Evolutionary conservation across 2,888 invertebrate species (phyloP).

Genomic region (Coelinius sp.): DNA sequence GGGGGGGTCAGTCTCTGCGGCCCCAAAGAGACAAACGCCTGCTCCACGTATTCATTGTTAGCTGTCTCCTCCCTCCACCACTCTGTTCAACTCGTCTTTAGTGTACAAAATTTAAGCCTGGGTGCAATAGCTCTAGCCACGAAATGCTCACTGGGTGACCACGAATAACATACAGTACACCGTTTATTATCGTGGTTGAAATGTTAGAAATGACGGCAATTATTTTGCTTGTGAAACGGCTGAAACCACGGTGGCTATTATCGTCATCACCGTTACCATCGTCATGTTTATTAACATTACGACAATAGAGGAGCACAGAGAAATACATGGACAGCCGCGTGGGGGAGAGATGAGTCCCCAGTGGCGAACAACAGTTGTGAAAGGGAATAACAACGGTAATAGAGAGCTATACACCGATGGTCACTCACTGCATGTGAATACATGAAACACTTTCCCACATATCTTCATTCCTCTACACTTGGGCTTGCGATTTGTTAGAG

Average conservation of each 20-base stretch:
- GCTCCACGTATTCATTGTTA: slow-evolving; percentile 9
- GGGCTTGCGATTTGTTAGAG: neutral
- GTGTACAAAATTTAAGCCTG: neutral
- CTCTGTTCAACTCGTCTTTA: neutral
- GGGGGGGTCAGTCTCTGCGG: neutral
- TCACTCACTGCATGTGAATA: slow-evolving; percentile 23
- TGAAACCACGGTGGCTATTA: slow-evolving; percentile 46
- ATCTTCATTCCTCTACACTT: neutral
- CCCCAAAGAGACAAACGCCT: slow-evolving; percentile 31
- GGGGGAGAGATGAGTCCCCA: slow-evolving; percentile 24
- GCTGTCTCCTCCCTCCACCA: slow-evolving; percentile 3
- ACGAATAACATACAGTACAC: slow-evolving; percentile 59
- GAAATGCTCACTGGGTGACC: slow-evolving; percentile 49
- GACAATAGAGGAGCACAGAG: slow-evolving; percentile 19
- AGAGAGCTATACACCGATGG: slow-evolving; percentile 40
- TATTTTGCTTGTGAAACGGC: slow-evolving; percentile 46
- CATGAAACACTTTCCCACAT: neutral
- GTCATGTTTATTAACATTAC: slow-evolving; percentile 41
- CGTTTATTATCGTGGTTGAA: slow-evolving; percentile 62
- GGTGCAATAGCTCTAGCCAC: slow-evolving; percentile 31
- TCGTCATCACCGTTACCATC: slow-evolving; percentile 47
- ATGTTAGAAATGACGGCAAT: slow-evolving; percentile 50
- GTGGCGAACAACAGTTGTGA: slow-evolving; percentile 1
- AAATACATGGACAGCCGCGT: slow-evolving; percentile 8
- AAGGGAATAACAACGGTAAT: slow-evolving; percentile 30